Conservation (phyloP, 2,797 vertebrate genomes). For the Sebastes wilsoni region DNA sequence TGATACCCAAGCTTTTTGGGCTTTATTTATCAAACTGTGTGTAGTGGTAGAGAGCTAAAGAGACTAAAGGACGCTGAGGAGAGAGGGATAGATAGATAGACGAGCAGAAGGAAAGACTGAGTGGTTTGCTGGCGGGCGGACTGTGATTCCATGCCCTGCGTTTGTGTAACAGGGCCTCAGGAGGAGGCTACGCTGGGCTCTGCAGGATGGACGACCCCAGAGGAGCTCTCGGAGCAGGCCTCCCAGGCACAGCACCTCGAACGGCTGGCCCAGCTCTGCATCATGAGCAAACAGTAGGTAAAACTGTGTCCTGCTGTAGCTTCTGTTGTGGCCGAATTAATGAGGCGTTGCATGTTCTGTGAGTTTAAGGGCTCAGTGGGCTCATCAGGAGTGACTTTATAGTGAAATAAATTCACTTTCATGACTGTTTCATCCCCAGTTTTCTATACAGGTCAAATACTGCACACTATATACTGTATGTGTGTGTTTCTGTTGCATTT, state of each 20-base stretch:
- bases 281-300: slow-evolving; percentile 89
- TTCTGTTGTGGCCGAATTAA: slow-evolving; percentile 13
- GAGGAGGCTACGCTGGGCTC: slow-evolving; percentile 82
- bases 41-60: neutral
- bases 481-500: neutral
- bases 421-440: neutral
- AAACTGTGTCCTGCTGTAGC: slow-evolving; percentile 45
- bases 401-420: slow-evolving; percentile 10
- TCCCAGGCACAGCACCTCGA: slow-evolving; percentile 84
- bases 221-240: slow-evolving; percentile 85
- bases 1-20: slow-evolving; percentile 60
- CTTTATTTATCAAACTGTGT: slow-evolving; percentile 69
- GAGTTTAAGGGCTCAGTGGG: slow-evolving; percentile 10
- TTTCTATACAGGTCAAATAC: neutral
- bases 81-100: neutral
- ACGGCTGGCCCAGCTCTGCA: slow-evolving; percentile 85
- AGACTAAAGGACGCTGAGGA: neutral
- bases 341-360: slow-evolving; percentile 2
- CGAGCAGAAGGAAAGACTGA: neutral
- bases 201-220: slow-evolving; percentile 79
- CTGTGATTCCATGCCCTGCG: slow-evolving; percentile 82
- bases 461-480: neutral
- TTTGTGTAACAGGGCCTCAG: slow-evolving; percentile 88
- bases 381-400: slow-evolving; percentile 20
- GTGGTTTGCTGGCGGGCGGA: slow-evolving; percentile 54